phyloP scores from a whole-genome alignment of 2,113 vertebrate species.

The Callipepla californica region DNA sequence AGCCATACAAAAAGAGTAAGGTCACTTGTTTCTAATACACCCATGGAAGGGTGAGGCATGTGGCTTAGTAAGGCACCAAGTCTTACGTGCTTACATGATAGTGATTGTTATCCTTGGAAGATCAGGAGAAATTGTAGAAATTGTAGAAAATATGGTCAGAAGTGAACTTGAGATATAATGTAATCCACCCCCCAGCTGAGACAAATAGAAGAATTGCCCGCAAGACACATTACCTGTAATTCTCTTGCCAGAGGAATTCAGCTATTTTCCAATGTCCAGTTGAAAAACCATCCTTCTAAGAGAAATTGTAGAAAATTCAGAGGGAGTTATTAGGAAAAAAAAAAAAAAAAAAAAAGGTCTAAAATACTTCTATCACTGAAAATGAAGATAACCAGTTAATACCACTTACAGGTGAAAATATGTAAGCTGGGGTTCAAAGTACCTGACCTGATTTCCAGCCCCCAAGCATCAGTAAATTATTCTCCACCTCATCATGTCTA shows the following conservation, averaged over 20 bases:
- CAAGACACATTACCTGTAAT: background rate
- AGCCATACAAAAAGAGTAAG: background rate
- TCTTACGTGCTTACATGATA: background rate
- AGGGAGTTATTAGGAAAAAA: background rate
- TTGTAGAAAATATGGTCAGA: background rate
- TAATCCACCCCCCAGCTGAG: background rate
- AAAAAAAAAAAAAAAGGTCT: background rate
- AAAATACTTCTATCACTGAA: background rate
- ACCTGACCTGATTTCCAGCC: background rate
- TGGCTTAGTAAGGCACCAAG: background rate
- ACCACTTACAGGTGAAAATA: background rate
- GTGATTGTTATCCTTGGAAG: background rate
- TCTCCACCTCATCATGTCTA: background rate
- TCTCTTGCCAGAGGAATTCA: background rate
- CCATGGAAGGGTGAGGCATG: background rate
- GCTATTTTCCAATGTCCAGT: background rate
- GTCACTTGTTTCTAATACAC: background rate
- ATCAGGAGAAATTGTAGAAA: background rate
- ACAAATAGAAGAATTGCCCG: background rate
- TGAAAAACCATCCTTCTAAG: conserved; percentile 7
- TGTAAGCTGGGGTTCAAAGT: background rate
- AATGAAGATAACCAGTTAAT: background rate
- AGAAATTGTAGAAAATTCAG: background rate
- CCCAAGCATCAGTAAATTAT: background rate
- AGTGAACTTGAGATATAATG: background rate